phyloP scores from a whole-genome alignment of 2,888 invertebrate genomes.

The Dasysyrphus albostriatus region DNA sequence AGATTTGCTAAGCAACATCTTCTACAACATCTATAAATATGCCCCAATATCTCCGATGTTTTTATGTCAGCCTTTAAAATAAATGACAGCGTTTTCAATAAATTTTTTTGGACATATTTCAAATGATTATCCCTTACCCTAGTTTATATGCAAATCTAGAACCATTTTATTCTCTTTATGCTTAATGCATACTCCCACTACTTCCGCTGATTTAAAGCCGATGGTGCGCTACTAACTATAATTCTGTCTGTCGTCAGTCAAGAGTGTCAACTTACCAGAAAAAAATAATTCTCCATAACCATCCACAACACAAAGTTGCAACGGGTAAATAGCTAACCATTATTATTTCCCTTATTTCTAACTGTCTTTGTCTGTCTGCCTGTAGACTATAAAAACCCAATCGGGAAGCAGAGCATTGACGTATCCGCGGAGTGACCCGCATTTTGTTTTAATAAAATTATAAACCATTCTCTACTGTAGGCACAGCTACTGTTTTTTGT shows the following conservation, averaged over 20 bases:
- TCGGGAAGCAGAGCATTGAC: conserved; percentile 66
- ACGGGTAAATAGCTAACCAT: conserved; percentile 43
- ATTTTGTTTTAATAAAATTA: conserved; percentile 32
- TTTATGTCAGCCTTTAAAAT: conserved; percentile 41
- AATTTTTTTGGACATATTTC: conserved; percentile 59
- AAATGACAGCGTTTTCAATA: conserved; percentile 38
- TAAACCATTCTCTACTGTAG: conserved; percentile 9
- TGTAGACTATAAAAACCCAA: conserved; percentile 44
- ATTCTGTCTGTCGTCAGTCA: conserved; percentile 17
- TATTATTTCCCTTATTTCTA: conserved; percentile 41
- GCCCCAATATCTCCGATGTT: conserved; percentile 5
- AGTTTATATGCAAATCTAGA: conserved; percentile 46
- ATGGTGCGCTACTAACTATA: conserved; percentile 17
- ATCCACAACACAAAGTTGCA: conserved; percentile 32
- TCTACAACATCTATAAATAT: too few relatives aligned
- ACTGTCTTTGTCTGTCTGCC: conserved; percentile 4
- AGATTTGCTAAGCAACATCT: too few relatives aligned
- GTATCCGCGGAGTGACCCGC: conserved; percentile 66
- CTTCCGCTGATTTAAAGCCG: conserved; percentile 54
- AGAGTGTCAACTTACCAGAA: conserved; percentile 5
- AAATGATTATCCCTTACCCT: conserved; percentile 47
- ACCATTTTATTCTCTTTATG: conserved; percentile 25
- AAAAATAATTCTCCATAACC: conserved; percentile 56
- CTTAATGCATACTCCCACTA: conserved; percentile 47
- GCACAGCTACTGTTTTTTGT: conserved; percentile 1